phyloP scores from a whole-genome alignment of 2,888 invertebrate genomes.

The Syritta pipiens region DNA sequence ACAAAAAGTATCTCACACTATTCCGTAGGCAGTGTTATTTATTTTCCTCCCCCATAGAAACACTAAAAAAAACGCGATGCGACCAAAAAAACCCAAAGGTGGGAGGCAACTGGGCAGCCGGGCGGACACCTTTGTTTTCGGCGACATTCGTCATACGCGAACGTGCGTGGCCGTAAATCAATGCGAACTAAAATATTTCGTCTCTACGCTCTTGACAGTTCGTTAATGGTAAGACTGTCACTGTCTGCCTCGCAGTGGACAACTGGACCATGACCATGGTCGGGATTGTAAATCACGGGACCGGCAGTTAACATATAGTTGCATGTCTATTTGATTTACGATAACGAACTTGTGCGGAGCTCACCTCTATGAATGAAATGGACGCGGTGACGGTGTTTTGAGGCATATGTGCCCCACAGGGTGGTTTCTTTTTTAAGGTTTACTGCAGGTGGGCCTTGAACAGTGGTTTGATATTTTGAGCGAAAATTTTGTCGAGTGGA shows the following conservation, averaged over 20 bases:
- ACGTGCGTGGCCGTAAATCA: conserved; percentile 65
- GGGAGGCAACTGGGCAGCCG: conserved; percentile 19
- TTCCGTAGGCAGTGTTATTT: conserved; percentile 10
- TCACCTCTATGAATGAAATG: conserved; percentile 22
- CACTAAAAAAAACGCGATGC: no score
- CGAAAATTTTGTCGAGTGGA: no score
- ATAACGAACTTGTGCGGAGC: conserved; percentile 14
- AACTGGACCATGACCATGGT: conserved; percentile 83
- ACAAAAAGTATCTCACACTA: conserved; percentile 27
- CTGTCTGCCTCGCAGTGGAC: conserved; percentile 15
- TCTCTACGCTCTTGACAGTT: conserved; percentile 48
- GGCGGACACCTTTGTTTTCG: conserved; percentile 47
- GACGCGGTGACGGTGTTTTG: no score
- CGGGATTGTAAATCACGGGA: conserved; percentile 63
- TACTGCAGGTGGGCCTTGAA: no score
- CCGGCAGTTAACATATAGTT: conserved; percentile 58
- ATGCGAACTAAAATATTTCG: conserved; percentile 46
- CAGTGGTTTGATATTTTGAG: no score
- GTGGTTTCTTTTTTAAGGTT: no score
- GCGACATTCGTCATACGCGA: conserved; percentile 53
- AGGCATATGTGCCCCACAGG: no score
- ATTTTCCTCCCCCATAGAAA: no score
- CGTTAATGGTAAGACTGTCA: conserved; percentile 49
- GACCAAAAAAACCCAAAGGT: no score
- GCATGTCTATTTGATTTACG: conserved; percentile 58